These are phyloP conservation scores for Scaptomyza cyrtandrae DNA, from an alignment of 2,888 invertebrate species.

Conservation along the genomic window DNA sequence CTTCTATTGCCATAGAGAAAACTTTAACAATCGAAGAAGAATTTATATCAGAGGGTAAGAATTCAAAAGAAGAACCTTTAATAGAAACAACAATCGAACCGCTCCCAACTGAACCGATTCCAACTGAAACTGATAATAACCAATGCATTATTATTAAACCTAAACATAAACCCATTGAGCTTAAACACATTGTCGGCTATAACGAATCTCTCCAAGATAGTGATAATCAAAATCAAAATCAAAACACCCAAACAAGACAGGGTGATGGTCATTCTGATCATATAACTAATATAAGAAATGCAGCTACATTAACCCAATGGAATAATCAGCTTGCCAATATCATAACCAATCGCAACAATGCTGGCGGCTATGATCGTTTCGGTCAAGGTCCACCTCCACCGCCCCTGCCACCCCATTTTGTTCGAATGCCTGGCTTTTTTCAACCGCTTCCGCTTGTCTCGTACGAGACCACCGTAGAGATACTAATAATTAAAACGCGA, in stretches of 20 bases:
- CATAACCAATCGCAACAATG: conserved; percentile 32
- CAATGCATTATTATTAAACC: conserved; percentile 26
- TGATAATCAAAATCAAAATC: conserved; percentile 39
- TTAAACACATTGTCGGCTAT: conserved; percentile 71
- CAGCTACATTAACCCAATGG: conserved; percentile 82
- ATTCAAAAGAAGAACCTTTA: conserved; percentile 34
- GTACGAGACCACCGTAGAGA: conserved; percentile 84
- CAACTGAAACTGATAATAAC: conserved; percentile 40
- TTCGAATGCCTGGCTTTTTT: conserved; percentile 84
- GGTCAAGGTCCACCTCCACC: conserved; percentile 73
- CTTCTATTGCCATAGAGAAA: conserved; percentile 20
- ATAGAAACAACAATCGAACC: conserved; percentile 33
- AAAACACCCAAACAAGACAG: conserved; percentile 52
- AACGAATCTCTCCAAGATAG: conserved; percentile 71
- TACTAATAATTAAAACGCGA: conserved; percentile 82
- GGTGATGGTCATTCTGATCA: conserved; percentile 44
- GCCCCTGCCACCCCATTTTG: conserved; percentile 80
- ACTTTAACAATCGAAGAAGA: conserved; percentile 36
- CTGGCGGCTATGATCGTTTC: conserved; percentile 26
- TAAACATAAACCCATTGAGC: conserved; percentile 67
- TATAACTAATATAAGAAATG: conserved; percentile 81
- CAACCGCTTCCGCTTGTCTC: conserved; percentile 84
- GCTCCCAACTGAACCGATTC: conserved; percentile 44
- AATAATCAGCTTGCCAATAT: conserved; percentile 76
- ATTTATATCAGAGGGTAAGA: conserved; percentile 56